Base-by-base conservation (phyloP, 2,888 invertebrate genomes). In the Lasius platythorax region DNA sequence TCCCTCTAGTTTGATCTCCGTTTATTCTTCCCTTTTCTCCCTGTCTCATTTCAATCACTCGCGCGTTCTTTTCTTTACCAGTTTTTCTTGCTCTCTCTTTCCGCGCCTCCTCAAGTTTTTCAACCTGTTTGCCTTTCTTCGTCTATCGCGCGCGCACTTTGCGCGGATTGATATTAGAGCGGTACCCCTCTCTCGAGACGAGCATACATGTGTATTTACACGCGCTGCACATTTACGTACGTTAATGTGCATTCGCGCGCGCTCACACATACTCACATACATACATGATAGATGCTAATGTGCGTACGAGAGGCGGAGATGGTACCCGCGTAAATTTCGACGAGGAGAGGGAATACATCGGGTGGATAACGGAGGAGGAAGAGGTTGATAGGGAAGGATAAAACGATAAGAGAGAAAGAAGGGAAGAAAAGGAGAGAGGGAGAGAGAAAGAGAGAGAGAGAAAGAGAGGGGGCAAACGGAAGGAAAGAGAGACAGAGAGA, bases 91-190 rank as follows among this genome's bases (percentile, higher is more conserved):
- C 61, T 58, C 28, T 50, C 28, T 37, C 72, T 33, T 63, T 67
- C 56, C 28, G 66, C 72, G 68, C 75, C 88, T 23, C 23, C 61
- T 73, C 84, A 63, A 53, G 53, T 53, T 53, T 56, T 37, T 73
- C 85, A 58, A 82, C 64, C 76, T 70, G 72, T n/a, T 53, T 9
- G 43, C n/a, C 82, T 81, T 81, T 72, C 78, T 86, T 68, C 37
- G 33, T 78, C 83, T 79, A 83, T 76, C 72, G 67, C 68, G 64
- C 68, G 63, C 75, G 82, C 58, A 75, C 72, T 87, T 87, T 83
- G 74, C 70, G 82, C 87, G 86, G 85, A 90, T 90, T 89, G 88
- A 89, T 89, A 90, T 89, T 90, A 90, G 89, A 84, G 82, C 70
- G 87, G 58, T 83, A 79, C 73, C 83, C 82, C 76, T 85, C 79